A percentile compares a stretch with the other conserved stretches of the same genome.
Evolutionary conservation across 2,888 invertebrate genomes (phyloP).

Genomic region (Rotaria macrura): DNA sequence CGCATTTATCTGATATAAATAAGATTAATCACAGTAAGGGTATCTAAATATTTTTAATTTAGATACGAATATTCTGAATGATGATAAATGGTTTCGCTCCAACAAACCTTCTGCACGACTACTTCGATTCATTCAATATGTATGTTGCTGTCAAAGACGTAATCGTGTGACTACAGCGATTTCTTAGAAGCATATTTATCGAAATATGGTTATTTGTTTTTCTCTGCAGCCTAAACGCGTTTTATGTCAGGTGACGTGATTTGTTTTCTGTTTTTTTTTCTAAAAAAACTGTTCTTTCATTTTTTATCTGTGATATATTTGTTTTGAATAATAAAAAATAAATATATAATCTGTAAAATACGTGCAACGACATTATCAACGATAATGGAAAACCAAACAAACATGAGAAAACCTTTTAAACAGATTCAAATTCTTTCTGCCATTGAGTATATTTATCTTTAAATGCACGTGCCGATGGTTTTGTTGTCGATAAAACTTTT

Average conservation of each 20-base stretch:
- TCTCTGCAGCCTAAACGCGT: no score
- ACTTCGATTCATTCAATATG: not conserved
- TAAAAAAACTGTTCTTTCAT: no score
- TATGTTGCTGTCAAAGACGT: not conserved
- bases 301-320: not conserved
- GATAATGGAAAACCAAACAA: not conserved
- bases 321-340: not conserved
- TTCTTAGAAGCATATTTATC: not conserved
- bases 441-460: constrained; percentile 45
- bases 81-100: not conserved
- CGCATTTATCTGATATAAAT: no score
- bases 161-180: not conserved
- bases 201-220: no score
- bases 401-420: constrained; percentile 35
- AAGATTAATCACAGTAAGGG: no score
- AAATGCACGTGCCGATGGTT: constrained; percentile 46
- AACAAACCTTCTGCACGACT: not conserved
- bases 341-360: not conserved
- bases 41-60: not conserved
- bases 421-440: constrained; percentile 49
- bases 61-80: not conserved
- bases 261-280: no score
- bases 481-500: constrained; percentile 45
- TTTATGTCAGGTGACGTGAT: not conserved
- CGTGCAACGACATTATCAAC: not conserved